Evolutionary conservation across 2,113 vertebrate species (phyloP).

Genomic region (Phodopus roborovskii): DNA sequence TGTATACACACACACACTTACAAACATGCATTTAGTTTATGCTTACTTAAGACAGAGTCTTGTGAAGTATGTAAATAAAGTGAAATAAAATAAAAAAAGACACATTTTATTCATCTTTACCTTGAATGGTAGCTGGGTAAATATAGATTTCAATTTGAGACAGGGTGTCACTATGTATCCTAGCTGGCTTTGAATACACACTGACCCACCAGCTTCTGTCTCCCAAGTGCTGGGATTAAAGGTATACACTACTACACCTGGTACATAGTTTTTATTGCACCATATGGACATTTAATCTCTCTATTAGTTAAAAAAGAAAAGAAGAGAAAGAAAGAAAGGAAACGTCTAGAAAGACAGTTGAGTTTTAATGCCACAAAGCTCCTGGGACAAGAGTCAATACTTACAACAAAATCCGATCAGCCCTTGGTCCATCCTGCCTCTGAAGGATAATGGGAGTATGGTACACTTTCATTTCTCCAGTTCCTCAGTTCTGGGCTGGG

Average conservation of each 20-base stretch:
- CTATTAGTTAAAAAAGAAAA: not conserved
- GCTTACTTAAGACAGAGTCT: not conserved
- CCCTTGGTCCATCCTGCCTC: slow-evolving; percentile 84
- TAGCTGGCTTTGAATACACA: not conserved
- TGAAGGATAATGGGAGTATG: slow-evolving; percentile 73
- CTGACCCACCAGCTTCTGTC: not conserved
- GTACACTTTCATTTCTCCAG: slow-evolving; percentile 82
- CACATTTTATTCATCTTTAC: not conserved
- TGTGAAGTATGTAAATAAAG: not conserved
- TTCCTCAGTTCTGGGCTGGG: slow-evolving; percentile 12
- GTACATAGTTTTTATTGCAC: not conserved
- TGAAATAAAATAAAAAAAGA: slow-evolving; percentile 37
- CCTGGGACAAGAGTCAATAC: slow-evolving; percentile 67
- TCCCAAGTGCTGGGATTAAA: not conserved
- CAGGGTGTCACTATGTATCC: not conserved
- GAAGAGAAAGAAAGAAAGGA: too few species aligned
- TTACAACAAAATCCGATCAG: slow-evolving; percentile 86
- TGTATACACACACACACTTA: not conserved
- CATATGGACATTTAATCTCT: not conserved
- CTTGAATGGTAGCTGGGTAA: not conserved
- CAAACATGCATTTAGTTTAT: not conserved
- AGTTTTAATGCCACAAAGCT: not conserved
- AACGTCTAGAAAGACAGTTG: not conserved
- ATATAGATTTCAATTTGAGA: not conserved
- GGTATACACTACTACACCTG: not conserved